Conservation (phyloP, 2,888 invertebrate species). For the Cistogaster globosa region DNA sequence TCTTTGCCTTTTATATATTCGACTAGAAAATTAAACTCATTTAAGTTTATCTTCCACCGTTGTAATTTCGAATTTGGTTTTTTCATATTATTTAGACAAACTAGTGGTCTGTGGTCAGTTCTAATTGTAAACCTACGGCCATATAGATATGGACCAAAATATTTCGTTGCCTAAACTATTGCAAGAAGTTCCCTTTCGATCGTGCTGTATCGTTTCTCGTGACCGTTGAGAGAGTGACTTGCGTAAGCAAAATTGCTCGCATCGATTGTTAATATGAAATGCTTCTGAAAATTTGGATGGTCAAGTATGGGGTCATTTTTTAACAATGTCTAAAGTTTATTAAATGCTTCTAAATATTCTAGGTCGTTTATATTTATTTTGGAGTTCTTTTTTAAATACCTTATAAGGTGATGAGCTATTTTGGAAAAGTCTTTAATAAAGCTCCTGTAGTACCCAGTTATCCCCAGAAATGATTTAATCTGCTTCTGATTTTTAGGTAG, state of each 20-base stretch:
- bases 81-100: constrained; percentile 33
- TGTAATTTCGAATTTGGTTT: constrained; percentile 41
- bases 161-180: background rate
- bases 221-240: background rate
- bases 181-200: background rate
- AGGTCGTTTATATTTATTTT: constrained; percentile 10
- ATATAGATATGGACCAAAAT: background rate
- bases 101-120: constrained; percentile 4
- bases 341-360: constrained; percentile 7
- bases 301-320: constrained; percentile 5
- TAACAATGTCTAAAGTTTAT: background rate
- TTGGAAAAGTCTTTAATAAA: constrained; percentile 6
- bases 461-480: no score
- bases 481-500: constrained; percentile 4
- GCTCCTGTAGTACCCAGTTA: no score
- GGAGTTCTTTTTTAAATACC: constrained; percentile 3
- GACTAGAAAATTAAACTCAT: constrained; percentile 43
- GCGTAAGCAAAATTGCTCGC: no score
- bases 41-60: constrained; percentile 50
- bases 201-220: constrained; percentile 9
- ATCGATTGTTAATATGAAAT: no score
- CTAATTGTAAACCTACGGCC: background rate
- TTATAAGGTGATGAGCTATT: constrained; percentile 23
- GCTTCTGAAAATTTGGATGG: no score
- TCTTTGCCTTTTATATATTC: constrained; percentile 16